Conservation (phyloP, 2,888 invertebrate genomes). For the Odontomyia ornata region DNA sequence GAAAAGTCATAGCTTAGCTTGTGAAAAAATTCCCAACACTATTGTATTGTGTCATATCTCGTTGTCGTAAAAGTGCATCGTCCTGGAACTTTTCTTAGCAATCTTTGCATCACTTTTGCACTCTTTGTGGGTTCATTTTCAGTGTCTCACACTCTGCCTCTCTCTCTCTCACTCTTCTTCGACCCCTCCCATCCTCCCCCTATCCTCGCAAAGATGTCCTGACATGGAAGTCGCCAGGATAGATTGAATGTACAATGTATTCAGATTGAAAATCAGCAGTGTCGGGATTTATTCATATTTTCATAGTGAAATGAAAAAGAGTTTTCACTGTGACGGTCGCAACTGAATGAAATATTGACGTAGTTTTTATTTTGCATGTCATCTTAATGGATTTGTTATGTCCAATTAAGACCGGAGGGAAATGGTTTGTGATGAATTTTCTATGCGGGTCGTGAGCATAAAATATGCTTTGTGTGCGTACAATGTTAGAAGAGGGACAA, state of each 20-base stretch:
- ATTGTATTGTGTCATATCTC: conserved; percentile 18
- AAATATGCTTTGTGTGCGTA: too few relatives aligned
- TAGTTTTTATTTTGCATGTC: conserved; percentile 22
- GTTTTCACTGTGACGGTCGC: neutral
- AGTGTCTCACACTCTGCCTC: too few relatives aligned
- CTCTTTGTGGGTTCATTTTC: too few relatives aligned
- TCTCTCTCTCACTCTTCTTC: too few relatives aligned
- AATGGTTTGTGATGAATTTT: neutral
- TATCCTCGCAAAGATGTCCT: neutral
- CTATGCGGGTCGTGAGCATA: too few relatives aligned
- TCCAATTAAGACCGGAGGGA: conserved; percentile 21
- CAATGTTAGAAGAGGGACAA: too few relatives aligned
- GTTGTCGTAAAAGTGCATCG: conserved; percentile 27
- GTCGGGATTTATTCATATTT: conserved; percentile 28
- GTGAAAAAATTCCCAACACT: conserved; percentile 19
- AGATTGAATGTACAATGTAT: conserved; percentile 3
- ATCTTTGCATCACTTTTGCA: too few relatives aligned
- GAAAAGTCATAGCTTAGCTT: conserved; percentile 8
- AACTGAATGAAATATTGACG: conserved; percentile 28
- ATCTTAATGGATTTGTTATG: conserved; percentile 43
- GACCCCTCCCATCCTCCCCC: neutral
- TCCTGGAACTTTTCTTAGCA: conserved; percentile 6
- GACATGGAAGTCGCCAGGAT: neutral
- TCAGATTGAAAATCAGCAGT: conserved; percentile 15
- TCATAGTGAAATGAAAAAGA: neutral